Conservation (phyloP, 1,140 invertebrate genomes). For the Aricia agestis region DNA sequence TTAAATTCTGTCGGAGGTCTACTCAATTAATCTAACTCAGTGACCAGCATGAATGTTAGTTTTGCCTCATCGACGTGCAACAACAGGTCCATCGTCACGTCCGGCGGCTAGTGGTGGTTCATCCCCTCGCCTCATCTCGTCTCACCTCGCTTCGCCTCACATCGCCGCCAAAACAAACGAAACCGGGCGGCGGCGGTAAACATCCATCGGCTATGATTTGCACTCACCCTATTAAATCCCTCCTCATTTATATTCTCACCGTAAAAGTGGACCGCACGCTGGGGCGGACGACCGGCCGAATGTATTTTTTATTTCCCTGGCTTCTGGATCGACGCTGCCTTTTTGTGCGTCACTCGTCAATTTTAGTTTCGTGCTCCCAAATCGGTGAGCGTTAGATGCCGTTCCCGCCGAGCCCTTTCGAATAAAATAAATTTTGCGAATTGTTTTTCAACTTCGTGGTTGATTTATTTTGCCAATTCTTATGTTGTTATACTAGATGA, state of each 20-base stretch:
- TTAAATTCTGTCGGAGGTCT: no score
- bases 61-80: not conserved
- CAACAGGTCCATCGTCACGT: not conserved
- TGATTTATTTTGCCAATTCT: no score
- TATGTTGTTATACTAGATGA: no score
- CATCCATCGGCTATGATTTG: not conserved
- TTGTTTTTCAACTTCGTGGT: not conserved
- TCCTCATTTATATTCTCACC: conserved; percentile 1
- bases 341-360: not conserved
- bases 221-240: not conserved
- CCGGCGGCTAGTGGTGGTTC: not conserved
- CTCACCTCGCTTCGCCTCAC: no score
- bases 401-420: not conserved
- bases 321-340: not conserved
- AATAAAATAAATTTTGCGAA: not conserved
- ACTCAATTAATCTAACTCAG: not conserved
- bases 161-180: not conserved
- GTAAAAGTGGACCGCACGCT: not conserved
- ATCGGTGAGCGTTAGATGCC: not conserved
- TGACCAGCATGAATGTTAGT: not conserved
- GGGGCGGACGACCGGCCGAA: not conserved
- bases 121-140: no score
- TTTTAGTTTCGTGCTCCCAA: not conserved
- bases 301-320: not conserved
- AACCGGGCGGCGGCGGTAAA: not conserved